A percentile compares a stretch with the other conserved stretches of the same genome.
Evolutionary conservation across 2,113 vertebrate genomes (phyloP).

Genomic region (Hepsetus odoe): DNA sequence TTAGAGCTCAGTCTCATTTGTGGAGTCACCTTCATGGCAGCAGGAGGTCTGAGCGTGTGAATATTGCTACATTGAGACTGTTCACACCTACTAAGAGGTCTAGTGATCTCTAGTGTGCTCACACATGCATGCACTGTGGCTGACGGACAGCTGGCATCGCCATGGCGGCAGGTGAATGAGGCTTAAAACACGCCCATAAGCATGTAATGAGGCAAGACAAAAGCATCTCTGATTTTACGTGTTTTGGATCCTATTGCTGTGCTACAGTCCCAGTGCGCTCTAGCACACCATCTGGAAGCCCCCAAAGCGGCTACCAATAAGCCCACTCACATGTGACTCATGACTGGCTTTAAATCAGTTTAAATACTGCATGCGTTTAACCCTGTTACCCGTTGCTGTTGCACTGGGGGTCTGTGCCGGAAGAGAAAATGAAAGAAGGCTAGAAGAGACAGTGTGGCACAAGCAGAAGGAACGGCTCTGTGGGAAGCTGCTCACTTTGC

Average conservation of each 20-base stretch:
- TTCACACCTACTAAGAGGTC: background rate
- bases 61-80: background rate
- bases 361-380: conserved; percentile 57
- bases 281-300: conserved; percentile 69
- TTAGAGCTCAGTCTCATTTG: conserved; percentile 4
- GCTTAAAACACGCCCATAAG: conserved; percentile 38
- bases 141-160: conserved; percentile 41
- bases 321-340: conserved; percentile 56
- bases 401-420: background rate
- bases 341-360: conserved; percentile 60
- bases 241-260: conserved; percentile 44
- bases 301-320: conserved; percentile 50
- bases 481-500: conserved; percentile 14
- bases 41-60: background rate
- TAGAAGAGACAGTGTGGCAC: background rate
- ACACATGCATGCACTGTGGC: conserved; percentile 3
- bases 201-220: conserved; percentile 51
- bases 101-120: background rate
- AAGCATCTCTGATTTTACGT: conserved; percentile 41
- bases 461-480: background rate
- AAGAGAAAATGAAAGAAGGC: background rate
- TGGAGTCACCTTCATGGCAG: conserved; percentile 36
- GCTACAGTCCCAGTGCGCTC: conserved; percentile 54
- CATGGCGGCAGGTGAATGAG: conserved; percentile 40
- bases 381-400: conserved; percentile 38